Evolutionary conservation across 2,888 invertebrate genomes (phyloP).

Genomic region (Didymodactylos carnosus): DNA sequence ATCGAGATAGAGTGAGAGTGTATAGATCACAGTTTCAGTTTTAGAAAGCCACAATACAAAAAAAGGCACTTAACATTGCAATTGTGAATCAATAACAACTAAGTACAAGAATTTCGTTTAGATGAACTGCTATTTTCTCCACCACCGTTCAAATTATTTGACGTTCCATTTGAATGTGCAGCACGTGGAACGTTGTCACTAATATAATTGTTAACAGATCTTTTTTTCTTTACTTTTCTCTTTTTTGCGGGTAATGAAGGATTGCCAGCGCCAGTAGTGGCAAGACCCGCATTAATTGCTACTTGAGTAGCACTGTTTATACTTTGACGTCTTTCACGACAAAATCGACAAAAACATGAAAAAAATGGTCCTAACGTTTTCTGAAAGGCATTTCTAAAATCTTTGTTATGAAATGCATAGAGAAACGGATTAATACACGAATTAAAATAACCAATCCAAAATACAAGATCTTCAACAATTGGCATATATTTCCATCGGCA

Average conservation of each 20-base stretch:
- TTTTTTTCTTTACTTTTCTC: not conserved
- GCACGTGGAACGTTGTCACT: not conserved
- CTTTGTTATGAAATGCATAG: constrained; percentile 82
- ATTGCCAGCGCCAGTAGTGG: too few relatives aligned
- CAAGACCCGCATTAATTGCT: too few relatives aligned
- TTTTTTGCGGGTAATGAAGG: not conserved
- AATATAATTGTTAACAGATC: not conserved
- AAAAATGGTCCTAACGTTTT: constrained; percentile 20
- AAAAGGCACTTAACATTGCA: too few relatives aligned
- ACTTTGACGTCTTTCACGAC: not conserved
- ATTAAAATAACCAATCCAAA: constrained; percentile 97
- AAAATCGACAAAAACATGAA: too few relatives aligned
- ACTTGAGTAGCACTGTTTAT: not conserved
- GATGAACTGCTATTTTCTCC: not conserved
- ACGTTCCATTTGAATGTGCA: not conserved
- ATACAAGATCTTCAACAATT: constrained; percentile 64
- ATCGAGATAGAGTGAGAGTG: too few relatives aligned
- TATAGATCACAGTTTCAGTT: too few relatives aligned
- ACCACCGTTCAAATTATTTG: too few relatives aligned
- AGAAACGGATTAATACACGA: constrained; percentile 67
- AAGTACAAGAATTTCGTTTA: not conserved
- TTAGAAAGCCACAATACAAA: too few relatives aligned
- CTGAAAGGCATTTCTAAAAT: constrained; percentile 89
- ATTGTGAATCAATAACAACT: too few relatives aligned
- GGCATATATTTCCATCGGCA: not conserved